Percentiles rank a stretch among this genome's conserved stretches.
Conservation (phyloP, 2,113 vertebrate species). For the Alces alces region DNA sequence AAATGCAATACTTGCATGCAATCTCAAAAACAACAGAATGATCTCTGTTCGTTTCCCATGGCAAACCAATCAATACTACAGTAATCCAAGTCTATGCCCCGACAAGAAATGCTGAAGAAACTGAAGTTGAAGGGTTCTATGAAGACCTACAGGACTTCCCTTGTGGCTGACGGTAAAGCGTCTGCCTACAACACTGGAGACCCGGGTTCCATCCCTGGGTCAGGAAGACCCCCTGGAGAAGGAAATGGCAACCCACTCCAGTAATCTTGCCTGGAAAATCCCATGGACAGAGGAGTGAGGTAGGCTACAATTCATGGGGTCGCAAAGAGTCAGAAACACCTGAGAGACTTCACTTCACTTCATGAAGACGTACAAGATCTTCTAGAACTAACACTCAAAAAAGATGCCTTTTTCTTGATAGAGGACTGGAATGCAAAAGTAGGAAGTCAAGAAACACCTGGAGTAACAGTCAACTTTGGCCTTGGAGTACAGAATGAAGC, state of each 20-base stretch:
- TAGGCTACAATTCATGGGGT: too few species aligned
- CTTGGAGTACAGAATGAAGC: background rate
- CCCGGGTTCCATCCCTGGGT: too few species aligned
- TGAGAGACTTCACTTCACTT: too few species aligned
- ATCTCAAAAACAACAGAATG: background rate
- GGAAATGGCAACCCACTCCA: too few species aligned
- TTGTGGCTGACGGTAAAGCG: too few species aligned
- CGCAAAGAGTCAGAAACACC: too few species aligned
- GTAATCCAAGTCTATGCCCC: background rate
- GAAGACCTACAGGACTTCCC: background rate
- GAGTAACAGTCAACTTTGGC: background rate
- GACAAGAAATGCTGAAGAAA: rapidly evolving
- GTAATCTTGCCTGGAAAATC: too few species aligned
- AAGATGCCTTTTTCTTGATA: background rate
- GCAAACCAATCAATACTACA: background rate
- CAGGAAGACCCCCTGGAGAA: too few species aligned
- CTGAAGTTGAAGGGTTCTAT: background rate
- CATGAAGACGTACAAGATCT: background rate
- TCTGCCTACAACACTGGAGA: too few species aligned
- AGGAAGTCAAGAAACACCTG: background rate
- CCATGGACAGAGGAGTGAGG: too few species aligned
- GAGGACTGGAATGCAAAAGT: background rate
- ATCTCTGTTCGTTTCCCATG: background rate
- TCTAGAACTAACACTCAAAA: background rate
- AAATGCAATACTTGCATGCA: background rate